phyloP scores from a whole-genome alignment of 2,888 invertebrate genomes.

The Sinelater perroti region DNA sequence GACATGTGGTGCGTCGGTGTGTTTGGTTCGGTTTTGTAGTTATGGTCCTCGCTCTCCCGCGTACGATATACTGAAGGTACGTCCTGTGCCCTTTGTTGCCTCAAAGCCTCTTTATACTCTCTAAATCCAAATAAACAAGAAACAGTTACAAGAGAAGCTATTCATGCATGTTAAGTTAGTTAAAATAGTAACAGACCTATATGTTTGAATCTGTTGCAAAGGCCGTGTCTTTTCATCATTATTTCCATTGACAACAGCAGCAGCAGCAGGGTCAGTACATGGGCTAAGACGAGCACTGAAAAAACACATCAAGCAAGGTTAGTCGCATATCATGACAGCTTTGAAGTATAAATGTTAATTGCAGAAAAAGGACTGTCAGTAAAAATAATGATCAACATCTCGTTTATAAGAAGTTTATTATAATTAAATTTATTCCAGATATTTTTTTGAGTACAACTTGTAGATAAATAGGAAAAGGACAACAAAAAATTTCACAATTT shows the following conservation, averaged over 20 bases:
- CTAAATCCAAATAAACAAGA: conserved; percentile 57
- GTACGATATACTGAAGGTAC: conserved; percentile 74
- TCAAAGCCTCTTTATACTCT: conserved; percentile 90
- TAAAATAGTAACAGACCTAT: conserved; percentile 65
- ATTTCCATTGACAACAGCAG: conserved; percentile 67
- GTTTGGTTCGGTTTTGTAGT: conserved; percentile 64
- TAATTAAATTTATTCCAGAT: conserved; percentile 2
- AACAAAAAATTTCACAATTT: conserved; percentile 13
- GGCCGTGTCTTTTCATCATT: conserved; percentile 72
- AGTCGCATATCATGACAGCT: background rate
- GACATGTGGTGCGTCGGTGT: conserved; percentile 64
- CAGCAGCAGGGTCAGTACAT: conserved; percentile 65
- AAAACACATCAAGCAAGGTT: conserved; percentile 31
- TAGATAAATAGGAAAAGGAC: conserved; percentile 1
- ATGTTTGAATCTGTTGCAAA: conserved; percentile 76
- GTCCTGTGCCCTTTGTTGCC: conserved; percentile 85
- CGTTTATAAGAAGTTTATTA: background rate
- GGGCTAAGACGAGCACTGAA: conserved; percentile 65
- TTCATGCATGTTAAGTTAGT: too few species aligned
- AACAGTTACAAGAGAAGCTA: too few species aligned
- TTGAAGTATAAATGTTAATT: background rate
- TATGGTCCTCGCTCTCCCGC: conserved; percentile 68
- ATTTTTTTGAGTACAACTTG: conserved; percentile 1
- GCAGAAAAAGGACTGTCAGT: background rate
- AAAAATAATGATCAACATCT: conserved; percentile 1